phyloP scores from a whole-genome alignment of 2,797 vertebrate genomes.

The Enteromius treurensis region DNA sequence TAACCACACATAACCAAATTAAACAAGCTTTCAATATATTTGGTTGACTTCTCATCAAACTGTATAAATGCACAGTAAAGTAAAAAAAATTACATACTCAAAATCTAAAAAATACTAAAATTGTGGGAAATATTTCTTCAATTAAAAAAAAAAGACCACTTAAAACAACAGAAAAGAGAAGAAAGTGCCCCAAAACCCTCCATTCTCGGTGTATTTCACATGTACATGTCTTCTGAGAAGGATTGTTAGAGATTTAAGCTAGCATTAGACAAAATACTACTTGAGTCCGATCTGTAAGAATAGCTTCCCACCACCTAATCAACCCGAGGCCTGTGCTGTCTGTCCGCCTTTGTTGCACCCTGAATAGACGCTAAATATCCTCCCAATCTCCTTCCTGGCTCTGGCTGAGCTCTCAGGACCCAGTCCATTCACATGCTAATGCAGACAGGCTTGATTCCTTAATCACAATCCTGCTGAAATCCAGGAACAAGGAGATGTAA shows the following conservation, averaged over 20 bases:
- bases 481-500: constrained; percentile 74
- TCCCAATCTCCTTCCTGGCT: constrained; percentile 77
- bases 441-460: constrained; percentile 72
- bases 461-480: constrained; percentile 74
- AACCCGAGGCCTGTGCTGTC: constrained; percentile 63
- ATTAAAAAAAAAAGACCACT: not conserved
- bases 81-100: constrained; percentile 61
- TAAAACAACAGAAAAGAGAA: not conserved
- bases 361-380: constrained; percentile 87
- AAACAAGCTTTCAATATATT: constrained; percentile 70
- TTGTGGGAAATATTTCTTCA: not conserved
- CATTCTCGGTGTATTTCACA: constrained; percentile 42
- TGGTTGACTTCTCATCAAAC: constrained; percentile 71
- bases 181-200: not conserved
- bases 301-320: constrained; percentile 72
- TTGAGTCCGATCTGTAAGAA: constrained; percentile 76
- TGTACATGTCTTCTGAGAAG: constrained; percentile 73
- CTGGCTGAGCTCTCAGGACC: constrained; percentile 75
- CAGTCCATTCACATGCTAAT: constrained; percentile 86
- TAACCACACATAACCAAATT: constrained; percentile 72
- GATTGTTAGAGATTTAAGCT: constrained; percentile 79
- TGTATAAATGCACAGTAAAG: constrained; percentile 62
- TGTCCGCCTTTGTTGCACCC: constrained; percentile 78
- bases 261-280: constrained; percentile 85
- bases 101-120: not conserved